phyloP scores from a whole-genome alignment of 2,113 vertebrate species.

The Stercorarius parasiticus region DNA sequence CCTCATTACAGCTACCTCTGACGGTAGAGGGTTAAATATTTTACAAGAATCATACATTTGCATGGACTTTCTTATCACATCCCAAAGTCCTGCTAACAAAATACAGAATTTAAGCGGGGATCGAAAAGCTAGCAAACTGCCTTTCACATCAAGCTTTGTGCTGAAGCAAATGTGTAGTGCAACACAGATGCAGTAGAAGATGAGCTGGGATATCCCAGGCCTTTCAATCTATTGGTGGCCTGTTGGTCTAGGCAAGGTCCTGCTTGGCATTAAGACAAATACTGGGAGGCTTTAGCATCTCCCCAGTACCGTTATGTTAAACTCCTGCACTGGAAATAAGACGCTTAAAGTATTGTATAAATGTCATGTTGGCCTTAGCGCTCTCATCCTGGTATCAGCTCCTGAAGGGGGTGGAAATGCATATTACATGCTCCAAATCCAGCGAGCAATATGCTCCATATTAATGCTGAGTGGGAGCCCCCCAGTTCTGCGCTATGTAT shows the following conservation, averaged over 20 bases:
- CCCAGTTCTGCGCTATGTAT: background rate
- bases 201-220: background rate
- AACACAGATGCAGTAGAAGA: background rate
- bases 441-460: background rate
- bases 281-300: background rate
- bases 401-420: background rate
- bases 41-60: background rate
- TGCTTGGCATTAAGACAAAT: background rate
- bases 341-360: background rate
- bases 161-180: background rate
- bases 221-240: background rate
- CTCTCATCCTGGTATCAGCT: background rate
- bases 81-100: background rate
- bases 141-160: background rate
- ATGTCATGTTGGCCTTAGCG: background rate
- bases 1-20: background rate
- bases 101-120: background rate
- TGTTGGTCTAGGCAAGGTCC: background rate
- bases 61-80: background rate
- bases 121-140: background rate
- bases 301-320: background rate
- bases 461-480: background rate
- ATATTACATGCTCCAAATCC: background rate
- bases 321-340: background rate
- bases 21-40: background rate